Percentiles rank a stretch among this genome's conserved stretches.
Evolutionary conservation across 2,888 invertebrate genomes (phyloP).

Genomic region (Drosophila formosana): DNA sequence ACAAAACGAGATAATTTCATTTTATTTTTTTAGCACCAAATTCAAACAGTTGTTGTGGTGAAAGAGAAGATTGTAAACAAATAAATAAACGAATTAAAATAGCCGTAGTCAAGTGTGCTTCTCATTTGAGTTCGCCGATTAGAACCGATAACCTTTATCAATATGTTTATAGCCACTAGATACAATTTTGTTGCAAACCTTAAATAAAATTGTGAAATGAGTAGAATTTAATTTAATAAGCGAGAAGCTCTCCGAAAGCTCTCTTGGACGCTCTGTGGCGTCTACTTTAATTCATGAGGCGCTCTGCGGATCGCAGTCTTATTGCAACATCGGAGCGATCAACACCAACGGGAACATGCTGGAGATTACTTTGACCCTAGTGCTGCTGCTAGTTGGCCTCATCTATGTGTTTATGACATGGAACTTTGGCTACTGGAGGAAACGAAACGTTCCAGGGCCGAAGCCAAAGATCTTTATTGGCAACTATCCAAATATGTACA

Average conservation of each 20-base stretch:
- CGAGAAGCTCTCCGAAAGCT: conserved; percentile 17
- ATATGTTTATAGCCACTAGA: background rate
- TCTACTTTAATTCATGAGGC: background rate
- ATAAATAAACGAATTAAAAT: background rate
- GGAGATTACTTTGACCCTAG: conserved; percentile 49
- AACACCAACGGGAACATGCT: conserved; percentile 43
- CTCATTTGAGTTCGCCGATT: background rate
- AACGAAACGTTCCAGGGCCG: conserved; percentile 82
- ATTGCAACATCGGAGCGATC: background rate
- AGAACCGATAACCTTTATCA: conserved; percentile 21
- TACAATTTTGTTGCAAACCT: background rate
- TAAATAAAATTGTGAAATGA: conserved; percentile 4
- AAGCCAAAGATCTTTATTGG: conserved; percentile 82
- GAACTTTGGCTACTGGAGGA: conserved; percentile 84
- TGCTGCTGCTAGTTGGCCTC: conserved; percentile 29
- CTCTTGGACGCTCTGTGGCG: background rate
- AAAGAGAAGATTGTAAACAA: background rate
- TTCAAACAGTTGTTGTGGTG: background rate
- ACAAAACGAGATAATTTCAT: background rate
- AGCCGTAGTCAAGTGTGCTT: background rate
- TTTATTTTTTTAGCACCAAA: background rate
- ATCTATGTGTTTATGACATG: conserved; percentile 76
- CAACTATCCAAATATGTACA: conserved; percentile 76
- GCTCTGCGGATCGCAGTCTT: conserved; percentile 19
- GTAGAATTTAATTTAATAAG: conserved; percentile 20